These are phyloP conservation scores for Apantesis nais DNA, from an alignment of 2,888 invertebrate species.

Conservation along the genomic window DNA sequence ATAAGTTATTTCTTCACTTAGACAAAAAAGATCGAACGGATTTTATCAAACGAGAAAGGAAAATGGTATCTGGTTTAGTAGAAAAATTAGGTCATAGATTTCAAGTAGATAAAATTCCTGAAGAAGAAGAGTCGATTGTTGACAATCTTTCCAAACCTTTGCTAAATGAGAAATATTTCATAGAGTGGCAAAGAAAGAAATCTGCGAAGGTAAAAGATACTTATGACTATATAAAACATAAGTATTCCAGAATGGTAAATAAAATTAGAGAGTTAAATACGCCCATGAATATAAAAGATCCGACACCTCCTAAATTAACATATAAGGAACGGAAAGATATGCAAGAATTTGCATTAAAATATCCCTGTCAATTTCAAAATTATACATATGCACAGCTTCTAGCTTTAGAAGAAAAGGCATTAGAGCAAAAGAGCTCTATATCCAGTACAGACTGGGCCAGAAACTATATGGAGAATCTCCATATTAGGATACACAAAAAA, in stretches of 20 bases:
- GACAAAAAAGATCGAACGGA: slow-evolving; percentile 85
- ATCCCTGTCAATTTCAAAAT: slow-evolving; percentile 71
- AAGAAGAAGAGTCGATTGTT: slow-evolving; percentile 63
- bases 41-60: slow-evolving; percentile 80
- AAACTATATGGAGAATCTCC: slow-evolving; percentile 80
- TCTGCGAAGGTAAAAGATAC: slow-evolving; percentile 73
- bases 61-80: slow-evolving; percentile 72
- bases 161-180: slow-evolving; percentile 76
- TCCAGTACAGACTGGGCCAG: slow-evolving; percentile 74
- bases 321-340: slow-evolving; percentile 66
- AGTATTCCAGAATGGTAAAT: slow-evolving; percentile 69
- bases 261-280: slow-evolving; percentile 65
- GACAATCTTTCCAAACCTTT: slow-evolving; percentile 78
- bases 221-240: slow-evolving; percentile 72
- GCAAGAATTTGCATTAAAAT: slow-evolving; percentile 64
- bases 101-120: slow-evolving; percentile 64
- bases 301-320: slow-evolving; percentile 44
- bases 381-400: slow-evolving; percentile 75
- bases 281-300: slow-evolving; percentile 46
- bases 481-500: slow-evolving; percentile 71
- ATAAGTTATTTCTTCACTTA: slow-evolving; percentile 86
- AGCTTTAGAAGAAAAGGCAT: slow-evolving; percentile 63
- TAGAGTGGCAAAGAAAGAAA: slow-evolving; percentile 86
- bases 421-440: slow-evolving; percentile 60
- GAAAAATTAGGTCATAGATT: slow-evolving; percentile 74